Evolutionary conservation across 2,888 invertebrate species (phyloP).

Genomic region (Eupithecia exiguata): DNA sequence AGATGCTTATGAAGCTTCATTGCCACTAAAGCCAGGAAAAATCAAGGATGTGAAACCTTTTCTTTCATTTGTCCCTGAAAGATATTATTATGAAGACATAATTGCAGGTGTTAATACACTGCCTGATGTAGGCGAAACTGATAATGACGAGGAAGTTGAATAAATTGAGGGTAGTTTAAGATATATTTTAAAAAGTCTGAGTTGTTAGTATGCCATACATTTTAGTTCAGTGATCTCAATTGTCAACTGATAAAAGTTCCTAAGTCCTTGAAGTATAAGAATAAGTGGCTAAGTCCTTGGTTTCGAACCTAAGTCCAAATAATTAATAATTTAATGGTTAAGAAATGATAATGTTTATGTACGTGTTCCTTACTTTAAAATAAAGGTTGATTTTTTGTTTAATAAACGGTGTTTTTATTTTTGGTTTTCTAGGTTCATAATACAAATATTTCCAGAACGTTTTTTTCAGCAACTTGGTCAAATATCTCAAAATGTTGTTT

Average conservation of each 20-base stretch:
- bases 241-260: constrained; percentile 10
- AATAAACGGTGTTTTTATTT: constrained; percentile 7
- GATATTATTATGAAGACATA: constrained; percentile 20
- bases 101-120: constrained; percentile 14
- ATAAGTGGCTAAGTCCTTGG: constrained; percentile 4
- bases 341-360: constrained; percentile 9
- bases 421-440: constrained; percentile 17
- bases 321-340: constrained; percentile 6
- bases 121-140: constrained; percentile 16
- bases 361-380: neutral
- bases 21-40: constrained; percentile 15
- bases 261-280: neutral
- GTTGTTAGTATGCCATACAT: constrained; percentile 7
- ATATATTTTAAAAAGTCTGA: constrained; percentile 17
- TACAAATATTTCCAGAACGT: constrained; percentile 13
- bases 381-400: constrained; percentile 3
- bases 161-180: constrained; percentile 15
- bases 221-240: constrained; percentile 7
- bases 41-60: constrained; percentile 11
- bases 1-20: constrained; percentile 17
- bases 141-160: constrained; percentile 1
- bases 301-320: constrained; percentile 10
- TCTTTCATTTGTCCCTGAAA: constrained; percentile 17
- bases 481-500: constrained; percentile 4
- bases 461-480: constrained; percentile 18